phyloP scores from a whole-genome alignment of 2,797 vertebrate genomes.

The Crypturellus tataupa region DNA sequence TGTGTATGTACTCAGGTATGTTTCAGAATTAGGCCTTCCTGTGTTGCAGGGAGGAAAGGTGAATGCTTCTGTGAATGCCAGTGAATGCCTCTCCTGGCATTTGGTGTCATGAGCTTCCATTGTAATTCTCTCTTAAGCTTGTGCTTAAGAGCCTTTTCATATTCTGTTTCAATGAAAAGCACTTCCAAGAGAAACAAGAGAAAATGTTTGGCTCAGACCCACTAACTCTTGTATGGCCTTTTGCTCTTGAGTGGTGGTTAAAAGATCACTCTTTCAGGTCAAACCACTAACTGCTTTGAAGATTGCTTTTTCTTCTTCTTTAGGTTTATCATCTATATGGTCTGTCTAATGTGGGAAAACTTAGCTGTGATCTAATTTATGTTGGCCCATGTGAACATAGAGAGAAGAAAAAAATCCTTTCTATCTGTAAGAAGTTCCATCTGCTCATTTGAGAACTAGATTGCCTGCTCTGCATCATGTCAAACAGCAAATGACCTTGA shows the following conservation, averaged over 20 bases:
- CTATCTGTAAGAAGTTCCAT: constrained; percentile 41
- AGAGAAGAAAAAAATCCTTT: constrained; percentile 10
- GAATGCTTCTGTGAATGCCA: not conserved
- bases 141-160: not conserved
- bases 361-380: constrained; percentile 53
- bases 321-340: constrained; percentile 45
- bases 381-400: not conserved
- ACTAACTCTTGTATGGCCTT: constrained; percentile 26
- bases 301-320: not conserved
- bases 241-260: constrained; percentile 46
- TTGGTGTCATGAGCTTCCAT: not conserved
- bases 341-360: constrained; percentile 56
- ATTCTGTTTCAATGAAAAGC: constrained; percentile 26
- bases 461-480: not conserved
- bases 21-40: not conserved
- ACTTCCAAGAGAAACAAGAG: constrained; percentile 62
- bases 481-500: constrained; percentile 11
- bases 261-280: constrained; percentile 53
- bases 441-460: constrained; percentile 17
- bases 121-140: not conserved
- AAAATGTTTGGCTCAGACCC: constrained; percentile 43
- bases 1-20: not conserved
- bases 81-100: constrained; percentile 2
- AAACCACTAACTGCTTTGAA: constrained; percentile 56
- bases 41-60: not conserved